Evolutionary conservation across 1,140 invertebrate genomes (phyloP), one percentile per base, ranked within the genome.

Genomic region (Helicoverpa armigera): DNA sequence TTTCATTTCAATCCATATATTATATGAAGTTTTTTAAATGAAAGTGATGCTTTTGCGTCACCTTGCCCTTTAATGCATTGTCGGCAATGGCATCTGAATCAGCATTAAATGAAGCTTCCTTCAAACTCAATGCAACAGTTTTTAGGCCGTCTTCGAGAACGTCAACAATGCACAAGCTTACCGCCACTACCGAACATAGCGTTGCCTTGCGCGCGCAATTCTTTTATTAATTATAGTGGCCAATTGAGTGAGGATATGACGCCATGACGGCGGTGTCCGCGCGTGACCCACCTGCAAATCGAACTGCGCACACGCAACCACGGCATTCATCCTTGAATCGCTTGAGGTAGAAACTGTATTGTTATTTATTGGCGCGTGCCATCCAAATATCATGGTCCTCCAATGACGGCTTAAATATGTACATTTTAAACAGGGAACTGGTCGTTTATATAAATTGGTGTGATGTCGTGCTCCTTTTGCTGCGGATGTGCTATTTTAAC

Each of bases 181-280:
- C 83, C 85, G 82, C 78, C 85, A 90, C 87, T 87, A 86, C 92
- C 92, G 88, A 93, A 94, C 88, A 94, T 91, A 91, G 92, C 43
- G 79, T 85, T 88, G 87, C 81, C 85, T 88, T 87, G 91, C 82
- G 88, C 88, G 87, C 92, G 89, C 91, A 90, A 88, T 89, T 89
- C 90, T 93, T 94, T 94, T 94, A 94, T 94, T 94, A 93, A 94
- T 94, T 91, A 91, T 87, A 82, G 87, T 91, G 86, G 83, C 91
- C 91, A 92, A 94, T 92, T 92, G 85, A 86, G 91, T 83, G 70
- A 94, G 93, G 93, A 94, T 94, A 92, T 94, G 92, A 94, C 92
- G 92, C 87, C 91, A 92, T 88, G 86, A 84, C 85, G 87, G 83
- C 89, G 85, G 81, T 85, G 86, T 65, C 70, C 82, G 92, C 85